Base-by-base conservation (phyloP, 2,888 invertebrate species). In the Drosophila anomelani region DNA sequence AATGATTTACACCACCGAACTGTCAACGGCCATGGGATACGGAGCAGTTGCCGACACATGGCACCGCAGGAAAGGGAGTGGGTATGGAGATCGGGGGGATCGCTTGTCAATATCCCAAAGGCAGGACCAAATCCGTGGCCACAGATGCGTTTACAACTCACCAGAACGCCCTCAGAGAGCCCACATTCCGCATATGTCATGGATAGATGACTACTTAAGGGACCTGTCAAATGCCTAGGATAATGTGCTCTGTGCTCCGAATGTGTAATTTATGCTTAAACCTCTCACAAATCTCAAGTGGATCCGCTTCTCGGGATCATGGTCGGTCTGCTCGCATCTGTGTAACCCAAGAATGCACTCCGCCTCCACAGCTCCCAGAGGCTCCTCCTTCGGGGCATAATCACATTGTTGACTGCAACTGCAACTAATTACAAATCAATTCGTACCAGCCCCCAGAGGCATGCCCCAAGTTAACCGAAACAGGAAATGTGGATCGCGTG, bases 361-460 rank as follows among this genome's bases (percentile, higher is more conserved):
- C 70, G 88, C 76, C 75, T 75, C 49, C 47, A 26, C 38, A 46
- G 41, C 62, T 57, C 47, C 76, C 38, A 3, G 41, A 44, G 54
- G 59, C 55, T 53, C 51, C 46, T 67, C 29, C 60, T 38, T 41
- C 20, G 66, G 75, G 66, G 75, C 75, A 76, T 80, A 85, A 89
- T 89, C 82, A 82, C 76, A 77, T 66, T 79, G 89, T 84, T 81
- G 85, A 81, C 85, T 82, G 83, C 83, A 76, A 81, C 89, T 89
- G 88, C 79, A 89, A 84, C 91, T 91, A 91, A 91, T 91, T 91
- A 90, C 84, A 90, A 91, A 91, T 91, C 91, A 91, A 91, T 91
- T 91, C 86, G 91, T 89, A 57, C 26, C 80, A 84, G 89, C 85
- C 78, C 81, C 78, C 55, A 68, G 32, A 41, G 41, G 69, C 55